Percentiles rank a stretch among this genome's conserved stretches.
These are phyloP conservation scores for Drosophila novamexicana DNA, from an alignment of 1,140 invertebrate species.

Conservation along the genomic window DNA sequence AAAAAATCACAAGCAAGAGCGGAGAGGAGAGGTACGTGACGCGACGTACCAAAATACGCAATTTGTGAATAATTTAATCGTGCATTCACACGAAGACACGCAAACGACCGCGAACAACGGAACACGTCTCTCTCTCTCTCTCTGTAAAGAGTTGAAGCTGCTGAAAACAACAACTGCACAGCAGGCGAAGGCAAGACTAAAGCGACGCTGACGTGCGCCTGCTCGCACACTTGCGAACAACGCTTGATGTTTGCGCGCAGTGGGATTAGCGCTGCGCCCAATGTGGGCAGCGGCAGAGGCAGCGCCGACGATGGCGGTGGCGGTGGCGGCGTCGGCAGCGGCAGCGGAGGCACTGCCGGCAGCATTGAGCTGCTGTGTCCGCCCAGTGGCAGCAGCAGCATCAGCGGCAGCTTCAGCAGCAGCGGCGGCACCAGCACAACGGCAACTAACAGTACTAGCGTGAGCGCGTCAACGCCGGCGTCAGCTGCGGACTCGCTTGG, in stretches of 20 bases:
- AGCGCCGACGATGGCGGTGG: conserved; percentile 7
- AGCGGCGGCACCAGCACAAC: conserved; percentile 58
- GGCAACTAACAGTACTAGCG: conserved; percentile 48
- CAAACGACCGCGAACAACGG: neutral
- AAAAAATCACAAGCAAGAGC: conserved; percentile 14
- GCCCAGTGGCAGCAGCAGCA: conserved; percentile 69
- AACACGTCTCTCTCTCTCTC: neutral
- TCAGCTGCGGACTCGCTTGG: conserved; percentile 15
- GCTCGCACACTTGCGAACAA: conserved; percentile 4
- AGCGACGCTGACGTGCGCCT: neutral
- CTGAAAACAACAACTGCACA: conserved; percentile 16
- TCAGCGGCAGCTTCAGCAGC: conserved; percentile 67
- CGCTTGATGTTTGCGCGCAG: conserved; percentile 55
- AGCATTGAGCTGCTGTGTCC: conserved; percentile 68
- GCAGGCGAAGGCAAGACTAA: conserved; percentile 28
- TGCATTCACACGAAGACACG: conserved; percentile 61
- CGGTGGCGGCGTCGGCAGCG: conserved; percentile 5
- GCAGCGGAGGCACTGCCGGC: conserved; percentile 27
- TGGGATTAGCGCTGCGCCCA: conserved; percentile 36
- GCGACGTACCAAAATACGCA: conserved; percentile 61
- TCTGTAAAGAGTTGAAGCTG: conserved; percentile 45
- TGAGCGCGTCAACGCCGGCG: conserved; percentile 26
- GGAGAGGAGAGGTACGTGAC: neutral
- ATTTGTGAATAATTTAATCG: conserved; percentile 80
- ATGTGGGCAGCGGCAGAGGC: conserved; percentile 12